phyloP scores from a whole-genome alignment of 2,113 vertebrate genomes.

The Illadopsis cleaveri region DNA sequence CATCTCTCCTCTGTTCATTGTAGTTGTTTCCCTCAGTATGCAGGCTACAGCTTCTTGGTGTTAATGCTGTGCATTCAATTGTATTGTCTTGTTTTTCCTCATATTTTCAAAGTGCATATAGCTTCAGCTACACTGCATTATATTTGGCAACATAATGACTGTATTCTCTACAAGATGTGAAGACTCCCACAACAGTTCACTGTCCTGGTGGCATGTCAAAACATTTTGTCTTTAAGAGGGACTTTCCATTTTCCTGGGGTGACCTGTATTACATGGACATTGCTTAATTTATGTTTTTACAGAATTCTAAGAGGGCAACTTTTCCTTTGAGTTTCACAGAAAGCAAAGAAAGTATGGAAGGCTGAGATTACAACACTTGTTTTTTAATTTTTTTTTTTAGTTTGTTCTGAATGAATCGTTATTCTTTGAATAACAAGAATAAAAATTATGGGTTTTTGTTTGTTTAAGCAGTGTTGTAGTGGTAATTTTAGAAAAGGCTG shows the following conservation, averaged over 20 bases:
- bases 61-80: not conserved
- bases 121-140: not conserved
- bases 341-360: not conserved
- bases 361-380: not conserved
- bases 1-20: constrained; percentile 1
- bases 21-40: not conserved
- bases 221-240: not conserved
- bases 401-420: not conserved
- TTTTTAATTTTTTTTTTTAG: not conserved
- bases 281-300: not conserved
- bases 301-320: not conserved
- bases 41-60: not conserved
- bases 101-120: not conserved
- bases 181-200: not conserved
- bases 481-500: not conserved
- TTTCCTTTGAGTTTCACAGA: not conserved
- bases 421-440: not conserved
- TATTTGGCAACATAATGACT: not conserved
- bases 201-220: not conserved
- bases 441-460: not conserved
- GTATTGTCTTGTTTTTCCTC: not conserved
- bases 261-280: not conserved
- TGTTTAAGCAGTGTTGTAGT: not conserved
- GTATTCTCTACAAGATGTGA: not conserved
- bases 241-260: not conserved